These are phyloP conservation scores for Nibea albiflora DNA, from an alignment of 2,113 vertebrate genomes.

Conservation along the genomic window DNA sequence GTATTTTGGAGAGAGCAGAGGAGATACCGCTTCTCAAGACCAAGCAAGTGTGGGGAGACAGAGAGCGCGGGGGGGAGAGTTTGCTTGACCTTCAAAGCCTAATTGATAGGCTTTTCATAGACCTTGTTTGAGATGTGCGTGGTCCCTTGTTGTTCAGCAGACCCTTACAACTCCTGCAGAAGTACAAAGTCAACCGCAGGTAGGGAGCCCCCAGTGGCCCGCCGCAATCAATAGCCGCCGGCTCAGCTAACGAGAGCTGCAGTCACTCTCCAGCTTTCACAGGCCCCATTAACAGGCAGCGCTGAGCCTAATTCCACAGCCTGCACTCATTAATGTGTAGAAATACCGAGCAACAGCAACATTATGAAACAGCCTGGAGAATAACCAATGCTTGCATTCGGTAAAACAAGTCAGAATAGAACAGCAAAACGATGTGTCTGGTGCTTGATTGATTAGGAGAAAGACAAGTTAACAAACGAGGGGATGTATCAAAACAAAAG, in stretches of 20 bases:
- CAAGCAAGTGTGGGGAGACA: slow-evolving; percentile 72
- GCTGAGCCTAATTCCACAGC: slow-evolving; percentile 75
- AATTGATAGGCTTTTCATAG: slow-evolving; percentile 89
- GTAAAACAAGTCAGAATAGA: slow-evolving; percentile 6
- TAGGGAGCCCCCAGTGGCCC: slow-evolving; percentile 79
- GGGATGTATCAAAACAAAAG: slow-evolving; percentile 61
- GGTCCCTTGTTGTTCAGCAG: slow-evolving; percentile 80
- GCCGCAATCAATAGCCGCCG: slow-evolving; percentile 77
- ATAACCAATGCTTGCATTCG: slow-evolving; percentile 14
- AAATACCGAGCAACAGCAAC: slow-evolving; percentile 61
- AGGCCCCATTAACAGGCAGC: slow-evolving; percentile 68
- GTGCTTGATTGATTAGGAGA: slow-evolving; percentile 56
- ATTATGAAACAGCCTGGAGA: slow-evolving; percentile 56
- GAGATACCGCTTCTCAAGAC: slow-evolving; percentile 83
- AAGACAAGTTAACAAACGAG: slow-evolving; percentile 64
- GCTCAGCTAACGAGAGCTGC: slow-evolving; percentile 80
- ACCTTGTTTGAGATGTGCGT: slow-evolving; percentile 83
- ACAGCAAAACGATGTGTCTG: slow-evolving; percentile 41
- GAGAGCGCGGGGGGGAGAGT: slow-evolving; percentile 51
- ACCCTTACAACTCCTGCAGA: slow-evolving; percentile 85
- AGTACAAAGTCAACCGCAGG: slow-evolving; percentile 88
- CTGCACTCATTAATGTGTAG: slow-evolving; percentile 80
- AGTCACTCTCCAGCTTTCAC: slow-evolving; percentile 77
- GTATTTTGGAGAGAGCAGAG: slow-evolving; percentile 86
- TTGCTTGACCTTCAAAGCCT: slow-evolving; percentile 93